phyloP scores from a whole-genome alignment of 1,140 invertebrate species.

The Brachionus calyciflorus region DNA sequence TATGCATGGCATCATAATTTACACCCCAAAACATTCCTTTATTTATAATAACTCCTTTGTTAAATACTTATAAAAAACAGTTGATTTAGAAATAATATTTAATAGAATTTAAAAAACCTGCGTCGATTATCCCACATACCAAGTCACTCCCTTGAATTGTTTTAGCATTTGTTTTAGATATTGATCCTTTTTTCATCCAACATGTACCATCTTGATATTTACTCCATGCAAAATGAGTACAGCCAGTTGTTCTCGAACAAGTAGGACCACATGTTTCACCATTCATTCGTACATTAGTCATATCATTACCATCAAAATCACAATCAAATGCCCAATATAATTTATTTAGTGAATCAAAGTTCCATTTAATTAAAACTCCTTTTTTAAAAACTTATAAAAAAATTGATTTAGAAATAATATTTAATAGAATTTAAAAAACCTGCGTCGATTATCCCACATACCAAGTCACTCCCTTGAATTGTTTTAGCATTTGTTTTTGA shows the following conservation, averaged over 20 bases:
- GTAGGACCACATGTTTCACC: too few relatives aligned
- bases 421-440: not conserved
- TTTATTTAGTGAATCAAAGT: not conserved
- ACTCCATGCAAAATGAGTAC: conserved; percentile 47
- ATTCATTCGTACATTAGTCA: not conserved
- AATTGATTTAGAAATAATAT: too few relatives aligned
- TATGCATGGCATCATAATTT: conserved; percentile 14
- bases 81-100: too few relatives aligned
- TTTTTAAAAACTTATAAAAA: too few relatives aligned
- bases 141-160: not conserved
- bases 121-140: conserved; percentile 38
- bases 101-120: not conserved
- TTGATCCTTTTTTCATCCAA: too few relatives aligned
- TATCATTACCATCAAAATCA: not conserved
- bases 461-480: not conserved
- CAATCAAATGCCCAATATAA: conserved; percentile 1
- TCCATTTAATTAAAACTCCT: too few relatives aligned
- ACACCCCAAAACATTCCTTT: not conserved
- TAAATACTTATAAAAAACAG: too few relatives aligned
- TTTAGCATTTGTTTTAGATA: conserved; percentile 11
- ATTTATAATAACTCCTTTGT: too few relatives aligned
- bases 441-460: conserved; percentile 31
- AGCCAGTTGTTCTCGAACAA: conserved; percentile 9
- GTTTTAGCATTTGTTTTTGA: too few relatives aligned
- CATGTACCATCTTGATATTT: conserved; percentile 29